phyloP scores from a whole-genome alignment of 2,797 vertebrate species.

The Tapera naevia region DNA sequence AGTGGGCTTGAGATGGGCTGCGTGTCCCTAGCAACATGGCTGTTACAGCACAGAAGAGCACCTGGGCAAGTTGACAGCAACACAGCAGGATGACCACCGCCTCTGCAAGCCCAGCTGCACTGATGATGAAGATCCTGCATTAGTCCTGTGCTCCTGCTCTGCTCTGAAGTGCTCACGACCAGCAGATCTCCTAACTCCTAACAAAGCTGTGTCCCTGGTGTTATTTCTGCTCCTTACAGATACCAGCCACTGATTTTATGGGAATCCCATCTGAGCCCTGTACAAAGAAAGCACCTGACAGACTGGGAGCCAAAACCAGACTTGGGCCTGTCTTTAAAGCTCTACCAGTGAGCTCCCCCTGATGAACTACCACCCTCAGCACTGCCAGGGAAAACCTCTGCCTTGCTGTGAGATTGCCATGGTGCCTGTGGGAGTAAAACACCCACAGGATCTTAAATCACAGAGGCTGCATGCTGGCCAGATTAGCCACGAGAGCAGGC shows the following conservation, averaged over 20 bases:
- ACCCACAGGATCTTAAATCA: neutral
- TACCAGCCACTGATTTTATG: neutral
- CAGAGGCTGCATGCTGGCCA: neutral
- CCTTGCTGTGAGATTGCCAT: neutral
- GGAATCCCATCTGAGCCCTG: neutral
- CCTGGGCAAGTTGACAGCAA: neutral
- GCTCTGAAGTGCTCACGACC: neutral
- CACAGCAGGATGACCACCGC: neutral
- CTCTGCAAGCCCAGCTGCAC: fast-evolving
- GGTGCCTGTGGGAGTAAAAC: neutral
- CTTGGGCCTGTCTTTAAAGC: neutral
- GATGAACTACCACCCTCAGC: neutral
- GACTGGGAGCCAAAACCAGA: neutral
- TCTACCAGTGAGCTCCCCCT: neutral
- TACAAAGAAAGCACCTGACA: neutral
- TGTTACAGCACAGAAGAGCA: neutral
- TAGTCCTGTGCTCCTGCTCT: neutral
- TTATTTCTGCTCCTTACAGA: neutral
- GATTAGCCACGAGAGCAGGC: neutral
- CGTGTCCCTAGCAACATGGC: neutral
- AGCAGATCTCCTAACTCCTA: neutral
- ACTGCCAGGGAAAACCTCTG: neutral
- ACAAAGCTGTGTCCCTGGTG: neutral
- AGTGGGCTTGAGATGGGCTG: neutral
- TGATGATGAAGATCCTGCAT: neutral